Base-by-base conservation (phyloP, 2,113 vertebrate genomes). In the Eubucco bourcierii region DNA sequence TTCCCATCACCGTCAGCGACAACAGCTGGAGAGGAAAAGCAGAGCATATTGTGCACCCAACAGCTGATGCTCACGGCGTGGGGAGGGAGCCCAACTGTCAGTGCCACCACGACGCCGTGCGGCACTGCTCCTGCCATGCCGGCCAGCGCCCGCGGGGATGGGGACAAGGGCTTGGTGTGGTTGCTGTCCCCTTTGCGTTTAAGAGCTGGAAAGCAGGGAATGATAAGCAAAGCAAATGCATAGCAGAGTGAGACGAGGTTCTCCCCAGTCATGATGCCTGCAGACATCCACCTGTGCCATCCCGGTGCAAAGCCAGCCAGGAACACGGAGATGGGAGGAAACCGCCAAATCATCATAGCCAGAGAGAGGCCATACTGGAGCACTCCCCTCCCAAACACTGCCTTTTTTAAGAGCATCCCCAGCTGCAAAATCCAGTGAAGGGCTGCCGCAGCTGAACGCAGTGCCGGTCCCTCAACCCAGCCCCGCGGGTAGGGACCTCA, bases 21-120 rank as follows among this genome's bases (percentile, higher is more conserved):
- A 93, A 68, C 94, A 95, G 90, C 90, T 81, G 90, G 86, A 94
- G 87, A 88, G 68, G 90, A 58, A 88, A 93, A 75, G 4, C 29
- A 14, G 88, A 94, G 80, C 85, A 65, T 82, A 86, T 44, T 90
- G 85, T 46, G 83, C 80, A 39, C 41, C 66, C 92, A 82, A 41
- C 68, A 91, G 92, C 90, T 80, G 91, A 94, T 90, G 79, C 82
- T 77, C 23, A 25, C 47, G 12, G 87, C 21, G 11, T 56, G 78
- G 87, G 79, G 90, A 94, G 39, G 20, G 11, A 89, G 44, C 65
- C 85, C 85, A 77, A 77, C 85, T 65, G 84, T 33, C 81, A 19
- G 41, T 2, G 10, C 71, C 17, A 2, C 31, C 3, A 76, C 3
- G 2, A n/a, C 39, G 66, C 80, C 7, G 3, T 27, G 29, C 16